Conservation (phyloP, 2,888 invertebrate species). For the Dryomyza anilis region DNA sequence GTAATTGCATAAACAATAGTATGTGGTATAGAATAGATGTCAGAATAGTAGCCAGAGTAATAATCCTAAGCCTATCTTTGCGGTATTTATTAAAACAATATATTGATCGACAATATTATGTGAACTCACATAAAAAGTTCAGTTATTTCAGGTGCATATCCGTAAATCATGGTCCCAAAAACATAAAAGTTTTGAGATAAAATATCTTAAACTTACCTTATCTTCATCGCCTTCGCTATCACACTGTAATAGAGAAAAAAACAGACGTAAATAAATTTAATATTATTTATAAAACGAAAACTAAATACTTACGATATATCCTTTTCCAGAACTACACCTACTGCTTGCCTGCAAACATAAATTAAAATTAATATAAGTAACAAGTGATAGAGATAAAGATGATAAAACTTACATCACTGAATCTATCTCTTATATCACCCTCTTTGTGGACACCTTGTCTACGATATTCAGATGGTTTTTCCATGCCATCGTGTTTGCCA, state of each 20-base stretch:
- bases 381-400: too few species aligned
- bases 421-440: conserved; percentile 66
- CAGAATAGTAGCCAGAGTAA: neutral
- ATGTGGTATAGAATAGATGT: neutral
- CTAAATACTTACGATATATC: conserved; percentile 87
- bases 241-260: conserved; percentile 74
- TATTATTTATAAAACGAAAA: conserved; percentile 9
- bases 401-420: conserved; percentile 83
- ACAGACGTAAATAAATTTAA: conserved; percentile 24
- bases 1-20: too few species aligned
- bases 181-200: too few species aligned
- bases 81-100: too few species aligned
- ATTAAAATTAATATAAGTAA: neutral
- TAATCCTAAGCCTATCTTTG: too few species aligned
- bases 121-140: too few species aligned
- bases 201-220: conserved; percentile 70
- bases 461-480: conserved; percentile 15
- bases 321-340: conserved; percentile 91
- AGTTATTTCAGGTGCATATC: neutral
- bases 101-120: too few species aligned
- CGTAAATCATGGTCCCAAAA: too few species aligned
- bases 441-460: conserved; percentile 19
- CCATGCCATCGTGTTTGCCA: conserved; percentile 5
- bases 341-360: conserved; percentile 76
- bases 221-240: conserved; percentile 93